Evolutionary conservation across 2,888 invertebrate species (phyloP), one percentile per base, ranked within the genome.

Genomic region (Hedya salicella): DNA sequence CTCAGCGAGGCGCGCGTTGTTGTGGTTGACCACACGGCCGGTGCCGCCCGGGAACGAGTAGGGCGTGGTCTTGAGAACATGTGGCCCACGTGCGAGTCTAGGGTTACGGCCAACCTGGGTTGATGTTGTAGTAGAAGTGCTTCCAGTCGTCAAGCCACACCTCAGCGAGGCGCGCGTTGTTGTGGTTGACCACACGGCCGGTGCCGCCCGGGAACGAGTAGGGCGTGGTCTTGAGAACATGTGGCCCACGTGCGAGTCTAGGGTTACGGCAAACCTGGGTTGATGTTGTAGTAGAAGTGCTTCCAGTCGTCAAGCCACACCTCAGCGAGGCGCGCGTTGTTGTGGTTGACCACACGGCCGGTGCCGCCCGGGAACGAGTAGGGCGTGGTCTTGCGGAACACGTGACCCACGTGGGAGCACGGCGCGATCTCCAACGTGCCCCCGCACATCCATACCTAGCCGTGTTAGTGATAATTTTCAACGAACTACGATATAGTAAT

Each of bases 131-230:
- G 96, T 98, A 98, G 96, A 98, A 98, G 89, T 98, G 96, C 95
- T 98, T 98, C 97, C 99, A 99, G 85, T 98, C 98, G 94, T 99
- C 99, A 93, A 99, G 96, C 99, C 99, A 99, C 80, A 99, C 99
- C 91, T 98, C 98, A 74, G 98, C 99, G 82, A 99, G 96, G 78
- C 99, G 95, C 87, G 98, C 98, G 93, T 98, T 98, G 95, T 99
- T 99, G 94, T 98, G 98, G 94, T 99, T 98, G 92, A 99, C 99
- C 85, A 99, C 97, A 84, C 96, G 96, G 92, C 97, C 97, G 79
- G 98, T 98, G 83, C 98, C 99, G 79, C 98, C 99, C 65, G 99
- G 99, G 95, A 99, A 98, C 78, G 98, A 97, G 93, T 99, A 99
- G 63, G 99, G 99, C 76, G 99, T 98, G 78, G 97, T 97, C 94